These are phyloP conservation scores for Sparus aurata DNA, from an alignment of 2,797 vertebrate species.

Conservation along the genomic window DNA sequence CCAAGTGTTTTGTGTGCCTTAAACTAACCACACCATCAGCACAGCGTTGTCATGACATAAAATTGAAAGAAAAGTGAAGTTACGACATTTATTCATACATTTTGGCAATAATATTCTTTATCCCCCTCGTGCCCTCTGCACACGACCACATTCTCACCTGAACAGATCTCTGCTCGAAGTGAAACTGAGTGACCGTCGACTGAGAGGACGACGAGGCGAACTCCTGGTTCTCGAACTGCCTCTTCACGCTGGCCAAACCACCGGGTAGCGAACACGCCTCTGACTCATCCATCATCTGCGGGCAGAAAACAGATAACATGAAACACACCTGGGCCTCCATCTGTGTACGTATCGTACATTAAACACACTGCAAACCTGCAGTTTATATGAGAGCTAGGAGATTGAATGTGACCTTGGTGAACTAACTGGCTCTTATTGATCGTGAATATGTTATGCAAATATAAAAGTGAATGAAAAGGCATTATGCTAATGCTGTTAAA, in stretches of 20 bases:
- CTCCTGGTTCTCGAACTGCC: constrained; percentile 93
- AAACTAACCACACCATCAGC: too few relatives aligned
- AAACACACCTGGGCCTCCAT: constrained; percentile 21
- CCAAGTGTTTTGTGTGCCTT: too few relatives aligned
- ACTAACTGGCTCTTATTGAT: constrained; percentile 14
- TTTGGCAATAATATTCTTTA: too few relatives aligned
- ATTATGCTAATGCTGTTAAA: constrained; percentile 35
- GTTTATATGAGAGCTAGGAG: constrained; percentile 1
- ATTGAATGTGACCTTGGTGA: constrained; percentile 31
- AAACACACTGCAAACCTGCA: background rate
- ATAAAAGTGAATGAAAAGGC: constrained; percentile 21
- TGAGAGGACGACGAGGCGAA: constrained; percentile 82
- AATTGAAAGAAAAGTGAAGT: too few relatives aligned
- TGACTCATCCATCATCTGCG: constrained; percentile 89
- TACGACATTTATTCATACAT: too few relatives aligned
- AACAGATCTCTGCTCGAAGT: constrained; percentile 87
- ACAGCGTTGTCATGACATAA: too few relatives aligned
- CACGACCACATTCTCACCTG: constrained; percentile 86
- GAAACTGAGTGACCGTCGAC: constrained; percentile 86
- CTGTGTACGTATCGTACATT: background rate
- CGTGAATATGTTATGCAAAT: constrained; percentile 33
- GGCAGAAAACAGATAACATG: constrained; percentile 33
- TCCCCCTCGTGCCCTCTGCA: too few relatives aligned
- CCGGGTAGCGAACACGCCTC: constrained; percentile 91
- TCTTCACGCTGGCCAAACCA: constrained; percentile 94